A percentile compares a stretch with the other conserved stretches of the same genome.
Conservation (phyloP, 2,888 invertebrate species). For the Dolomedes plantarius region DNA sequence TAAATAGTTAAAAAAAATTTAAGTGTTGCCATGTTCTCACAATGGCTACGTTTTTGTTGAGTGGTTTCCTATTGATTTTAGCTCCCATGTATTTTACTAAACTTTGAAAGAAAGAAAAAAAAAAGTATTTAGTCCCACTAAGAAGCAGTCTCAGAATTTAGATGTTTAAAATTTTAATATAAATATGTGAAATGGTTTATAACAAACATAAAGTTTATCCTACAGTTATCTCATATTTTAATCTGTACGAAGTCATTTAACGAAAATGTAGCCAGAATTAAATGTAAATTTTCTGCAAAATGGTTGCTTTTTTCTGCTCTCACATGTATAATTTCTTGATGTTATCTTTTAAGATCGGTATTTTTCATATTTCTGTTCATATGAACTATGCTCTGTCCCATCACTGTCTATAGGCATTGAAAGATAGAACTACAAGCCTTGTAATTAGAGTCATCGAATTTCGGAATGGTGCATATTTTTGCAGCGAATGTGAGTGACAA, state of each 20-base stretch:
- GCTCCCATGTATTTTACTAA: too few relatives aligned
- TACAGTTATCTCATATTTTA: too few relatives aligned
- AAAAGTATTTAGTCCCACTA: too few relatives aligned
- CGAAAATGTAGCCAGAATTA: not conserved
- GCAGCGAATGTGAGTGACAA: constrained; percentile 49
- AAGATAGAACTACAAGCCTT: constrained; percentile 52
- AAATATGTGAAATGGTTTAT: too few relatives aligned
- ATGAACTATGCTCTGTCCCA: constrained; percentile 9
- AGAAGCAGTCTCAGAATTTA: too few relatives aligned
- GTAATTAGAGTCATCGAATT: constrained; percentile 63
- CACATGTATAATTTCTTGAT: not conserved
- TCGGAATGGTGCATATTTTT: constrained; percentile 70
- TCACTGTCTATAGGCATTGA: not conserved
- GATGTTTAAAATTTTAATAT: too few relatives aligned
- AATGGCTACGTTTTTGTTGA: not conserved
- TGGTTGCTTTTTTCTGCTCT: not conserved
- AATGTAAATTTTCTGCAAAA: not conserved
- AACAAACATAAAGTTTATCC: too few relatives aligned
- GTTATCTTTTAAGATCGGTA: not conserved
- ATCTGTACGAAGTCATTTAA: too few relatives aligned
- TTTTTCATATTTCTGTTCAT: constrained; percentile 15
- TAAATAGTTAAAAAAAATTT: not conserved
- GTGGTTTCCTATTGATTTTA: not conserved
- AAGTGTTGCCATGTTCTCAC: not conserved
- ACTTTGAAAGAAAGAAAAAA: too few relatives aligned